Base-by-base conservation (phyloP, 2,888 invertebrate genomes). In the Torymus texanus region DNA sequence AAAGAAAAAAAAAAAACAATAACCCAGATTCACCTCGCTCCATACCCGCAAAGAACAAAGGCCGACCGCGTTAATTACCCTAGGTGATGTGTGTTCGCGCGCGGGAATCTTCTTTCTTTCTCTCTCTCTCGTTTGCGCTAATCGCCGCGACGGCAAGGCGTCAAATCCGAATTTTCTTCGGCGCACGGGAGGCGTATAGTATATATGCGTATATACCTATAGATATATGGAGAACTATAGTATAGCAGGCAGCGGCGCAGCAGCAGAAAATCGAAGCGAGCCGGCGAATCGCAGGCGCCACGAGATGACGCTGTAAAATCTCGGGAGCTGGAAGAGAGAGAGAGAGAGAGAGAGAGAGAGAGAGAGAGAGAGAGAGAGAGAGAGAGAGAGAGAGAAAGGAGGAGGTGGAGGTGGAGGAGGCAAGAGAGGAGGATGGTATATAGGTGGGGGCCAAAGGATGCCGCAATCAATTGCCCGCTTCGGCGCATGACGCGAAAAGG, bases 231-330 rank as follows among this genome's bases (percentile, higher is more conserved):
- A 41, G 8, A 8, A 41, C 41, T 41, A 70, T 55, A 73, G 63
- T 41, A 21, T 51, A 21, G 53, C 11, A 18, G n/a, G 24, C 21
- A 53, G 12, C 13, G 18, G 24, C 76, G 24, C 76, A 24, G 29
- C 73, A 67, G 73, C 51, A 81, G 80, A 79, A 77, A 80, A 72
- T 75, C 79, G 79, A 75, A 76, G 76, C 72, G 72, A 59, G 68
- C 63, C 79, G 67, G 68, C 79, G 83, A 84, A 84, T 85, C 82
- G 82, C 83, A 85, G 88, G 87, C 87, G 87, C 88, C 88, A 85
- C 85, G 83, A 83, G 82, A 86, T 88, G 88, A 88, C 88, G 86
- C 78, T 81, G 85, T 84, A 78, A 77, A 85, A 86, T 81, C 73
- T 73, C 74, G 50, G n/a, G 58, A 11, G 12, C 0, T 5, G 41